phyloP scores from a whole-genome alignment of 2,113 vertebrate genomes.

The Pimephales promelas region DNA sequence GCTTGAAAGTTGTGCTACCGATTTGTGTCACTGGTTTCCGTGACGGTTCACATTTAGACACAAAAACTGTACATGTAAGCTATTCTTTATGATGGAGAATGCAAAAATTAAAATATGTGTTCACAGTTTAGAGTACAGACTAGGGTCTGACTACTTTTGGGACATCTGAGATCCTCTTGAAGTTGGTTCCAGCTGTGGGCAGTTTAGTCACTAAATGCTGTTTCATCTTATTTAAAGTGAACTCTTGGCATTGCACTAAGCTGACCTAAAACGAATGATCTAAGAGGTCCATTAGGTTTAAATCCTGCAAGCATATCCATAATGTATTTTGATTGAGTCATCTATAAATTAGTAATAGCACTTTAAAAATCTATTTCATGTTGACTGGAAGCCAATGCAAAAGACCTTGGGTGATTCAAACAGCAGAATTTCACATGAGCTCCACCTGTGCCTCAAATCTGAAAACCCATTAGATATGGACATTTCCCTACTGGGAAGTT shows the following conservation, averaged over 20 bases:
- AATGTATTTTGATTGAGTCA: background rate
- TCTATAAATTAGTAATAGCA: background rate
- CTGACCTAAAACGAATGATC: background rate
- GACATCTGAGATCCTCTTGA: constrained; percentile 10
- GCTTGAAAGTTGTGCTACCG: too few species aligned
- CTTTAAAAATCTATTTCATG: constrained; percentile 2
- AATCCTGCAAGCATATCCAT: background rate
- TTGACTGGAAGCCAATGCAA: background rate
- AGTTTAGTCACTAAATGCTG: background rate
- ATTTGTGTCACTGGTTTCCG: too few species aligned
- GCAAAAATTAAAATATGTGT: background rate
- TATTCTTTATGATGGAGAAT: background rate
- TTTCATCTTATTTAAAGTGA: background rate
- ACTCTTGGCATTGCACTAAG: background rate
- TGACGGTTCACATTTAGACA: too few species aligned
- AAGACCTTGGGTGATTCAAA: background rate
- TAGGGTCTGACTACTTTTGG: background rate
- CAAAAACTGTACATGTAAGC: background rate
- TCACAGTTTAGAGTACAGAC: background rate
- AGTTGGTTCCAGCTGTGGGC: background rate
- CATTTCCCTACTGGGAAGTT: background rate
- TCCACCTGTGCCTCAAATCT: background rate
- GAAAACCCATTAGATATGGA: background rate
- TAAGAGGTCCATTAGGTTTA: background rate
- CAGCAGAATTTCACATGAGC: background rate